Percentiles rank a stretch among this genome's conserved stretches.
Evolutionary conservation across 2,797 vertebrate species (phyloP).

Genomic region (Poecilia gillii): DNA sequence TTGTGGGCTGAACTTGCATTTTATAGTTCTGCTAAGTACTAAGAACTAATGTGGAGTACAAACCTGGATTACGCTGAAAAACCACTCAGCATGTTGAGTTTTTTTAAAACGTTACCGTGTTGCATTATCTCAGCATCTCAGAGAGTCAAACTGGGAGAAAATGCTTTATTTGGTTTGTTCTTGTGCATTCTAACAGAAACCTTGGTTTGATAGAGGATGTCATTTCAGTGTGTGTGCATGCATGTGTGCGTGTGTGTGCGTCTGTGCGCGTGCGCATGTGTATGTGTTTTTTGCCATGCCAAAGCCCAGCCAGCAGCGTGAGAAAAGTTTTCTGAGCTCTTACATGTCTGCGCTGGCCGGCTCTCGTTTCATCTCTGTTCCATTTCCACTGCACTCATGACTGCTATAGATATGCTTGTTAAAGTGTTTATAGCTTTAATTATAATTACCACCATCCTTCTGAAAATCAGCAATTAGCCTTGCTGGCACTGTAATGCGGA

Average conservation of each 20-base stretch:
- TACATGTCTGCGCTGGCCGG: conserved; percentile 21
- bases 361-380: conserved; percentile 48
- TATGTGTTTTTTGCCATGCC: conserved; percentile 11
- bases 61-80: not conserved
- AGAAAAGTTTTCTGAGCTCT: conserved; percentile 19
- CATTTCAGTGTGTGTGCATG: conserved; percentile 12
- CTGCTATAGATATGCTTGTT: conserved; percentile 64
- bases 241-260: conserved; percentile 2
- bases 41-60: not conserved
- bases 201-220: conserved; percentile 22
- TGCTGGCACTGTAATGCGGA: conserved; percentile 49
- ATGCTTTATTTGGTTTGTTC: conserved; percentile 1
- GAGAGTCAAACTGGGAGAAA: not conserved
- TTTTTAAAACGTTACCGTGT: not conserved
- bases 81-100: not conserved
- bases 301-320: conserved; percentile 16
- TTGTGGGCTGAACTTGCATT: not conserved
- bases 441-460: conserved; percentile 70
- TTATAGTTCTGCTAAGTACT: not conserved
- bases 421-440: conserved; percentile 72
- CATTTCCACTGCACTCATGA: conserved; percentile 42
- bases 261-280: conserved; percentile 2
- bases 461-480: conserved; percentile 68
- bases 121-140: not conserved
- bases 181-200: conserved; percentile 21